phyloP scores from a whole-genome alignment of 30 jellyfish, hydroid and myxozoan genomes.

The Chrysaora quinquecirrha region DNA sequence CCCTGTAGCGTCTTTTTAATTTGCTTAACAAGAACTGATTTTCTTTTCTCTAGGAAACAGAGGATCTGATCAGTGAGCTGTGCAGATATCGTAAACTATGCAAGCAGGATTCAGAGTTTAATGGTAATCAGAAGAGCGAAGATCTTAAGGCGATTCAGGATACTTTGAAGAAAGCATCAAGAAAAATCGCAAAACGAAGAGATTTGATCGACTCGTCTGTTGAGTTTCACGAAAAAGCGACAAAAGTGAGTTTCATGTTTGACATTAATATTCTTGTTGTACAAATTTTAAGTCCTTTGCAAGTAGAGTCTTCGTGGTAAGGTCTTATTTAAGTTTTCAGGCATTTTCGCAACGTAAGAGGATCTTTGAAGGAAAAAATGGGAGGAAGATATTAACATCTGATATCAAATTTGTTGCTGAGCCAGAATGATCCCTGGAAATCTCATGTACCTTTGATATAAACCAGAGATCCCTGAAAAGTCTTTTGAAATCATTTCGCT shows the following conservation, averaged over 20 bases:
- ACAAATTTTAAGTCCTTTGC: no score
- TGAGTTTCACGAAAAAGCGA: slow-evolving; percentile 58
- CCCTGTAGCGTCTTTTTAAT: neutral
- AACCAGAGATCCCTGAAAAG: no score
- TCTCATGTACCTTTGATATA: no score
- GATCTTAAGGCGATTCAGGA: slow-evolving; percentile 1
- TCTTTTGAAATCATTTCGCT: no score
- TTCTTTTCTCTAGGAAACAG: slow-evolving; percentile 56
- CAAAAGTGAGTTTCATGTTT: slow-evolving; percentile 23
- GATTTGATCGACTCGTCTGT: slow-evolving; percentile 42
- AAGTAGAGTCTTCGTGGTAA: no score
- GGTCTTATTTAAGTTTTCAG: no score
- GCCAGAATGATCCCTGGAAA: no score
- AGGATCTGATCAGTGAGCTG: slow-evolving; percentile 39
- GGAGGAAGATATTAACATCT: no score
- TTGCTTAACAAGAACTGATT: neutral
- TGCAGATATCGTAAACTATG: slow-evolving; percentile 47
- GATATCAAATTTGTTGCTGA: no score
- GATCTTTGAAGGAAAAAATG: no score
- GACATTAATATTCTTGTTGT: no score
- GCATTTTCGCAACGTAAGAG: no score
- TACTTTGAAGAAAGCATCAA: slow-evolving; percentile 10
- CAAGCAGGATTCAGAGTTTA: neutral
- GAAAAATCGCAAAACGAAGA: slow-evolving; percentile 14
- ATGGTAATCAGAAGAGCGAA: slow-evolving; percentile 9